These are phyloP conservation scores for Cybosia mesomella DNA, from an alignment of 2,888 invertebrate genomes.

Conservation along the genomic window DNA sequence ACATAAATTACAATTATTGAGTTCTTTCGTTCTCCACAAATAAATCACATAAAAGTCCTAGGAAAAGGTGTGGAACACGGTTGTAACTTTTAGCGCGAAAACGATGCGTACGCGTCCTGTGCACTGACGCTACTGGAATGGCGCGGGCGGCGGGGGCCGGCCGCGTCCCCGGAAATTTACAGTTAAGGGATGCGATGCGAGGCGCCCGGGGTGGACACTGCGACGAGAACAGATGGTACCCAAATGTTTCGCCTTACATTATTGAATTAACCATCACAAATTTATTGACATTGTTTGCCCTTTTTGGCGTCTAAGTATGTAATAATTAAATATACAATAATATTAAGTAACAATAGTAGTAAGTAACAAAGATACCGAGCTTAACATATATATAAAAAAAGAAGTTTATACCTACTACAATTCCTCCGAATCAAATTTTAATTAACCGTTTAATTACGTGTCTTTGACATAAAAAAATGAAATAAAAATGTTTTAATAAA, in stretches of 20 bases:
- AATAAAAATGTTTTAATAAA: no score
- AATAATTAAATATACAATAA: no score
- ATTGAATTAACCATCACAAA: slow-evolving; percentile 6
- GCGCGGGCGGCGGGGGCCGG: slow-evolving; percentile 9
- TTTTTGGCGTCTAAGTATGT: background rate
- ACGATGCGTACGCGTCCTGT: slow-evolving; percentile 5
- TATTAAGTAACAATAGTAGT: no score
- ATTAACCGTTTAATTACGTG: no score
- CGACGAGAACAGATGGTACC: slow-evolving; percentile 9
- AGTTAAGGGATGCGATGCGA: slow-evolving; percentile 9
- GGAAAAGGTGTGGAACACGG: background rate
- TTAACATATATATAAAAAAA: no score
- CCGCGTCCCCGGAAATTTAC: slow-evolving; percentile 9
- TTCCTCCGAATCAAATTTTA: no score
- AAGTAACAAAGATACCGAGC: no score
- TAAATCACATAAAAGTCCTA: background rate
- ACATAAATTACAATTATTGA: no score
- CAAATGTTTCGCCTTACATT: slow-evolving; percentile 9
- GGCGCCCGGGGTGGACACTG: slow-evolving; percentile 9
- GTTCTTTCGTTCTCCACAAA: no score
- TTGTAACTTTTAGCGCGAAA: background rate
- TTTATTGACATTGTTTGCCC: slow-evolving; percentile 8
- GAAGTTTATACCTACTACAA: no score
- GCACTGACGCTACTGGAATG: slow-evolving; percentile 8
- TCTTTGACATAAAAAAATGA: no score